Evolutionary conservation across 2,797 vertebrate genomes (phyloP).

Genomic region (Sebastes miniatus): DNA sequence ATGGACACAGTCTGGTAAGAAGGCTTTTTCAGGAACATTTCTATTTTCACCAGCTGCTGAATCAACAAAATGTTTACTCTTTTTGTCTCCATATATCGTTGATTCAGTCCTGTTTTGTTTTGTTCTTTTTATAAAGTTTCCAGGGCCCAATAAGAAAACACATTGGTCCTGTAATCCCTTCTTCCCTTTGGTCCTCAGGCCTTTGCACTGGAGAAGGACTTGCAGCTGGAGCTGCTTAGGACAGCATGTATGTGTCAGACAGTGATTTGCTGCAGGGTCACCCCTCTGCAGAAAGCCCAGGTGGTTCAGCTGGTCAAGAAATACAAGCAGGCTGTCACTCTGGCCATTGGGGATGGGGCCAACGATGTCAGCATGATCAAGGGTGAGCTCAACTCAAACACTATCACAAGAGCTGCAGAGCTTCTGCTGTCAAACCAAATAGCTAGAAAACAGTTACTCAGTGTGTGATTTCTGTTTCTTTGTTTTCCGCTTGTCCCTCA

Average conservation of each 20-base stretch:
- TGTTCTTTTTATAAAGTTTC: neutral
- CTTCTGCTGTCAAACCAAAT: neutral
- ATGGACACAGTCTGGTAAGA: slow-evolving; percentile 93
- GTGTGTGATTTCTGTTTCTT: neutral
- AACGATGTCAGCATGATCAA: slow-evolving; percentile 98
- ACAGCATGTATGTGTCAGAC: slow-evolving; percentile 91
- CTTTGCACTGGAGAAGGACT: slow-evolving; percentile 82
- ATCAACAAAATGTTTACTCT: neutral
- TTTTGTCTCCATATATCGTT: neutral
- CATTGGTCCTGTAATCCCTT: neutral
- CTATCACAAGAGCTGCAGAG: accelerated
- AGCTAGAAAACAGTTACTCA: neutral
- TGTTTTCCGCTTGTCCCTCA: slow-evolving; percentile 39
- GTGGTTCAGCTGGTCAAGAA: slow-evolving; percentile 94
- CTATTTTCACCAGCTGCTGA: neutral
- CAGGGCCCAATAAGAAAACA: neutral
- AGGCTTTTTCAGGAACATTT: neutral
- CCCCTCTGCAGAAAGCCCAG: slow-evolving; percentile 94
- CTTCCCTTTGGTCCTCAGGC: slow-evolving; percentile 76
- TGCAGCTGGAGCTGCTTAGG: slow-evolving; percentile 89
- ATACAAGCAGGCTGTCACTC: slow-evolving; percentile 90
- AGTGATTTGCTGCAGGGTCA: slow-evolving; percentile 95
- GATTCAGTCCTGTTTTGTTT: neutral
- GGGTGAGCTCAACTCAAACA: slow-evolving; percentile 67
- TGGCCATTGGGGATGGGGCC: slow-evolving; percentile 93